Evolutionary conservation across 1,140 invertebrate genomes (phyloP), one percentile per base, ranked within the genome.

Genomic region (Berghia stephanieae): DNA sequence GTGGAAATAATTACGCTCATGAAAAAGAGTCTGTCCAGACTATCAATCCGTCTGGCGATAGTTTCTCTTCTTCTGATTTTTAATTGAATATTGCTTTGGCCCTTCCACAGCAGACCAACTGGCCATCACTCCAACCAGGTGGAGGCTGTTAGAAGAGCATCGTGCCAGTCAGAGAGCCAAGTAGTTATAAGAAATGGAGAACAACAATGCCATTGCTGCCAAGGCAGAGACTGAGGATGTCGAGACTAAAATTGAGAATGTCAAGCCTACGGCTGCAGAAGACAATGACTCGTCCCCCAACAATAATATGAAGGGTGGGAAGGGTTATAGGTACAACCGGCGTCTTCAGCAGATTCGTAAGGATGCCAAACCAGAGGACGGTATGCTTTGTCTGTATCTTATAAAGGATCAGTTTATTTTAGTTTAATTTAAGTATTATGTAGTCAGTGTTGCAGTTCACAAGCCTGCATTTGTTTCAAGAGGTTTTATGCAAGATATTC

Each of bases 191-290:
- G n/a, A n/a, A n/a, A 76, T 76, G 74, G 74, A 76, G 74, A 76
- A 76, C 52, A 76, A 76, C 27, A 76, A 76, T 43, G 74, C 74
- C 42, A 76, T 76, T 67, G 74, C 60, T 18, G 55, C 74, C 3
- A 60, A 76, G 27, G 74, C 60, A 42, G 60, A 60, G 31, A 63
- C 60, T 44, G 60, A 60, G 31, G 60, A 76, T 68, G 74, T 67
- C 40, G 74, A 76, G 74, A 63, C 74, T 43, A 76, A 76, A 42
- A 68, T 76, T 10, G 74, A 76, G 27, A 52, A 76, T 49, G 74
- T 76, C 21, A 76, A 76, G 31, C 74, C 74, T 16, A 76, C 74
- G 24, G 44, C 44, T n/a, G 74, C 67, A 10, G 74, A 68, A 68
- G 72, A 66, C n/a, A n/a, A n/a, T n/a, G n/a, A n/a, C n/a, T n/a